Evolutionary conservation across 2,888 invertebrate species (phyloP).

Genomic region (Ectropis crepuscularia): DNA sequence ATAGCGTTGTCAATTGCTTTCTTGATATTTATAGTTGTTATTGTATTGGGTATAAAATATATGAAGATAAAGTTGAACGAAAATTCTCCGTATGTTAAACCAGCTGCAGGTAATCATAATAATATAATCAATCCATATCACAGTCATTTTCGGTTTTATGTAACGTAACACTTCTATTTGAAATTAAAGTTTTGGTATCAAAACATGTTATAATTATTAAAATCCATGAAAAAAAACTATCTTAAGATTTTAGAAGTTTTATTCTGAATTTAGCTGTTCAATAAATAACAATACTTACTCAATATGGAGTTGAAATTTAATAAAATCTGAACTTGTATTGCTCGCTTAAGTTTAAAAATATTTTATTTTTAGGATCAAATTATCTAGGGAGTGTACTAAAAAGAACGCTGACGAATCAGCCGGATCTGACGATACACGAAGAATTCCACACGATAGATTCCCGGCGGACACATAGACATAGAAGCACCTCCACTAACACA

Average conservation of each 20-base stretch:
- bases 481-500: constrained; percentile 86
- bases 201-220: too few species aligned
- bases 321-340: too few species aligned
- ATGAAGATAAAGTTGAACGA: constrained; percentile 76
- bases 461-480: constrained; percentile 66
- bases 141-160: too few species aligned
- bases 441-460: constrained; percentile 92
- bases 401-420: constrained; percentile 91
- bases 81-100: constrained; percentile 74
- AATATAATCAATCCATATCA: too few species aligned
- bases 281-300: too few species aligned
- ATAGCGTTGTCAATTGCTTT: constrained; percentile 74
- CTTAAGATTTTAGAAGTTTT: too few species aligned
- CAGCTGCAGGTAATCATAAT: constrained; percentile 67
- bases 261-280: too few species aligned
- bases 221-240: too few species aligned
- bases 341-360: not conserved
- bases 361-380: constrained; percentile 76
- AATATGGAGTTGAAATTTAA: too few species aligned
- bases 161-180: too few species aligned
- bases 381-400: constrained; percentile 94
- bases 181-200: too few species aligned
- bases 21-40: constrained; percentile 74
- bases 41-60: constrained; percentile 75
- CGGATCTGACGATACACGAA: constrained; percentile 90